Evolutionary conservation across 1,140 invertebrate species (phyloP), one percentile per base, ranked within the genome.

Genomic region (Apis laboriosa): DNA sequence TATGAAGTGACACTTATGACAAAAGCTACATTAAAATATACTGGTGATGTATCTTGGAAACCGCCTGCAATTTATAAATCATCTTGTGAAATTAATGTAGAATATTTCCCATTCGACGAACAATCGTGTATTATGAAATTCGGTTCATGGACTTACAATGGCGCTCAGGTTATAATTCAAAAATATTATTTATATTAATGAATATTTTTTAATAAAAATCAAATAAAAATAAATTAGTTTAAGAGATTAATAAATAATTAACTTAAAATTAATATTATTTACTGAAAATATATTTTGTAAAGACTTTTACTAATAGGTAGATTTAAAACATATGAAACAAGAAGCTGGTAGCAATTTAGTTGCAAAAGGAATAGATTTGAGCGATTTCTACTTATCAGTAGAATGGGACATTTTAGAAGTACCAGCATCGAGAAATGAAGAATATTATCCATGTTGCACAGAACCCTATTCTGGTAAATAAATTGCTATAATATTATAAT

Each of bases 21-120:
- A 5, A 99, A 99, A 94, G 98, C 98, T 1, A 99, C 97, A 8
- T 94, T 99, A 0, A 97, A 97, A 86, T 97, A 97, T 88, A 98
- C 96, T 0, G 98, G 98, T 0, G 97, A 98, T 93, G 98, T 99
- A 19, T 96, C 97, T 70, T 99, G 99, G 99, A 98, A 99, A 92
- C 99, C 99, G 0, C 99, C 99, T 1, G 99, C 99, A 0, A 99
- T 99, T 94, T 99, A 99, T 94, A 99, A 99, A 94, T 99, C 98
- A 49, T 99, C 98, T 0, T 99, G 99, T 91, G 97, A 98, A 93
- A 99, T 99, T 85, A 97, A 98, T 91, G 97, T 99, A 0, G 97
- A 99, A 92, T 99, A 98, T 94, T 99, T 99, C 92, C 98, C 98
- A 1, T 99, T 98, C 90, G 98, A 99, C 92, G 97, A 98, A 89